Conservation (phyloP, 53 echinoderm and acorn worm species). For the Apostichopus leukothele region DNA sequence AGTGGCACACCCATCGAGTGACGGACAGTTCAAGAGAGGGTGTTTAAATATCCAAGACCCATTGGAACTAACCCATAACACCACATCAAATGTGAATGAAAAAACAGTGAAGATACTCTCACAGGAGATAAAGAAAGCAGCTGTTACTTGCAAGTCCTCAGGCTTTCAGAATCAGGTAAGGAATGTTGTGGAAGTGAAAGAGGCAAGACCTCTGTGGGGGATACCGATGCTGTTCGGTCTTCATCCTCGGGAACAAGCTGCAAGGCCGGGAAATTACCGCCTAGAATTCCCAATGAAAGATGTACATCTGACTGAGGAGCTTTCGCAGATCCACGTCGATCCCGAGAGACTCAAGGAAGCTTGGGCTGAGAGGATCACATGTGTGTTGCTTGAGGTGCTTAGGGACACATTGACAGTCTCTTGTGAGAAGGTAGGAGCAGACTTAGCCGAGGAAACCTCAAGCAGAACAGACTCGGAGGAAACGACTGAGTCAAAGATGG, state of each 20-base stretch:
- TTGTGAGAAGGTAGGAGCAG: conserved; percentile 45
- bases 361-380: conserved; percentile 61
- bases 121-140: conserved; percentile 54
- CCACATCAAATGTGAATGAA: conserved; percentile 86
- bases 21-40: conserved; percentile 58
- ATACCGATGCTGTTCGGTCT: conserved; percentile 50
- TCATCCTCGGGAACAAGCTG: background rate
- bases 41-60: conserved; percentile 90
- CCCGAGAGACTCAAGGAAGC: conserved; percentile 51
- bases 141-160: conserved; percentile 54
- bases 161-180: conserved; percentile 53
- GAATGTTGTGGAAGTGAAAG: conserved; percentile 1
- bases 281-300: conserved; percentile 50
- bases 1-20: background rate
- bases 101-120: conserved; percentile 54
- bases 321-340: conserved; percentile 34
- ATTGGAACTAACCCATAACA: conserved; percentile 85
- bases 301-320: conserved; percentile 57
- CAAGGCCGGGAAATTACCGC: background rate
- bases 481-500: conserved; percentile 12
- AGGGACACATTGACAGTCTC: conserved; percentile 66
- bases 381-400: conserved; percentile 56
- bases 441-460: background rate
- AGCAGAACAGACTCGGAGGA: background rate
- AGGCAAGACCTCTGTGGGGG: conserved; percentile 45